These are phyloP conservation scores for Chymomyza fuscimana DNA, from an alignment of 2,888 invertebrate genomes.

Conservation along the genomic window DNA sequence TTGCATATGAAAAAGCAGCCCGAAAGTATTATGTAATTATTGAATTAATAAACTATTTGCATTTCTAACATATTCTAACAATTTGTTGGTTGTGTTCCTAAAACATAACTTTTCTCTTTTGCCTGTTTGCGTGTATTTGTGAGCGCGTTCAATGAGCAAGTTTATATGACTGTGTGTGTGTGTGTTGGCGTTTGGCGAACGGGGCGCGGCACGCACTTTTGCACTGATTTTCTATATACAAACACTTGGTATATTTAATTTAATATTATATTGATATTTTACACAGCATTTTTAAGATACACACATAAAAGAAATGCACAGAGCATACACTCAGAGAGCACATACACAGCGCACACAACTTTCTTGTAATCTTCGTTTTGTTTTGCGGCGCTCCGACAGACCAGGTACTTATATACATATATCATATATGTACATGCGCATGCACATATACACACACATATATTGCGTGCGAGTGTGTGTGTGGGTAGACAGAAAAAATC, in stretches of 20 bases:
- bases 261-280: constrained; percentile 28
- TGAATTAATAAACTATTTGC: constrained; percentile 29
- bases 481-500: constrained; percentile 72
- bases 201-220: constrained; percentile 66
- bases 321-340: constrained; percentile 26
- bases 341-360: constrained; percentile 25
- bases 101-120: constrained; percentile 62
- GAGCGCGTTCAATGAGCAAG: constrained; percentile 23
- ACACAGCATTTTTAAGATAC: constrained; percentile 36
- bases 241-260: constrained; percentile 28
- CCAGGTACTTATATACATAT: constrained; percentile 13
- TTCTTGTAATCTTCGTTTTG: constrained; percentile 28
- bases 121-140: constrained; percentile 33
- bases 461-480: constrained; percentile 46
- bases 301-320: constrained; percentile 19
- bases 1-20: background rate
- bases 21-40: constrained; percentile 12
- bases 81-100: constrained; percentile 56
- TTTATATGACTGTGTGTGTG: constrained; percentile 35
- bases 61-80: constrained; percentile 36
- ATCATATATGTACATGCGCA: constrained; percentile 41
- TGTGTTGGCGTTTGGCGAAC: constrained; percentile 51
- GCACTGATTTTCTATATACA: constrained; percentile 45
- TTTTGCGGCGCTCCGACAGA: constrained; percentile 37
- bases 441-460: constrained; percentile 20